Evolutionary conservation across 2,797 vertebrate species (phyloP).

Genomic region (Poeciliopsis gracilis): DNA sequence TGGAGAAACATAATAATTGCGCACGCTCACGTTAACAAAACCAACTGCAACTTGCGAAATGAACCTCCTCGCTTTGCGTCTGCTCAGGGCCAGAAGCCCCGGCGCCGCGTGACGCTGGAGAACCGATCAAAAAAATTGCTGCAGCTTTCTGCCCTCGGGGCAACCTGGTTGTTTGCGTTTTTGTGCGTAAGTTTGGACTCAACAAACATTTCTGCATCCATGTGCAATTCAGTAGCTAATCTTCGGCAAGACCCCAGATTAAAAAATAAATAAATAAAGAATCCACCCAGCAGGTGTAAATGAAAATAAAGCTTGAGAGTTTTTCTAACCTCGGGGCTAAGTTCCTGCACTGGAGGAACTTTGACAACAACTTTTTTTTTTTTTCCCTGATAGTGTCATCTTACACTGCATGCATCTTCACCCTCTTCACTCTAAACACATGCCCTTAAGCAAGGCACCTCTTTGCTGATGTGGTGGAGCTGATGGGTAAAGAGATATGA

Average conservation of each 20-base stretch:
- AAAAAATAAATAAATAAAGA: background rate
- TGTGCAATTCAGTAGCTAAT: background rate
- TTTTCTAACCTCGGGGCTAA: constrained; percentile 6
- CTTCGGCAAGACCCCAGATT: background rate
- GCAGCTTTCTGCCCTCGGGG: constrained; percentile 5
- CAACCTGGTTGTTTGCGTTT: background rate
- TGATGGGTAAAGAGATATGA: constrained; percentile 27
- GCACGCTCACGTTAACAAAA: constrained; percentile 5
- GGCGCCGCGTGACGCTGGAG: constrained; percentile 24
- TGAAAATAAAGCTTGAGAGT: background rate
- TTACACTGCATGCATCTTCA: background rate
- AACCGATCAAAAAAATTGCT: constrained; percentile 34
- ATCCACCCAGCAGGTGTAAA: constrained; percentile 3
- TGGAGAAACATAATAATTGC: background rate
- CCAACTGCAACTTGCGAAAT: constrained; percentile 10
- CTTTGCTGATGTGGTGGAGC: constrained; percentile 15
- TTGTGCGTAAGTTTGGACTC: constrained; percentile 1
- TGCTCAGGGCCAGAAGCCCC: constrained; percentile 27
- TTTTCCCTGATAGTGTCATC: background rate
- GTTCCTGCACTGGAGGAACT: constrained; percentile 12
- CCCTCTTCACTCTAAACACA: constrained; percentile 19
- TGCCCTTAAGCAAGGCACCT: constrained; percentile 64
- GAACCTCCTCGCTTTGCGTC: constrained; percentile 9
- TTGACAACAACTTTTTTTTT: constrained; percentile 2
- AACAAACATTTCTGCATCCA: background rate